Evolutionary conservation across 2,888 invertebrate genomes (phyloP).

Genomic region (Hyposoter dolosus): DNA sequence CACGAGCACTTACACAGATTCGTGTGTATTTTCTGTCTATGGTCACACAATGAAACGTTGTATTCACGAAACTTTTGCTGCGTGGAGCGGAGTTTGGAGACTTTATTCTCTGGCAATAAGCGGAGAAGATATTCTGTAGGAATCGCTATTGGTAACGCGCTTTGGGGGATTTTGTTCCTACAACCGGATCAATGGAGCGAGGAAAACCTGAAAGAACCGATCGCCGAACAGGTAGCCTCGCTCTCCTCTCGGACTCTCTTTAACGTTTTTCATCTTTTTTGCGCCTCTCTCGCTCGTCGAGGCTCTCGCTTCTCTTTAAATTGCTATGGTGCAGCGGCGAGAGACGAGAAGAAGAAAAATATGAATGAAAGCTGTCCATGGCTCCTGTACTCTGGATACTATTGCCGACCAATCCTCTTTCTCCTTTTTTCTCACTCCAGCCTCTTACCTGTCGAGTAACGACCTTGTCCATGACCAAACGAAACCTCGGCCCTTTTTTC

Average conservation of each 20-base stretch:
- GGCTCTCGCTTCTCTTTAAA: constrained; percentile 22
- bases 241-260: constrained; percentile 18
- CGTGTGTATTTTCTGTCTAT: neutral
- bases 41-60: constrained; percentile 13
- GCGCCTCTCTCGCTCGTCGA: neutral
- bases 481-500: constrained; percentile 68
- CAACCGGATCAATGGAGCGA: constrained; percentile 70
- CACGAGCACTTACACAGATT: neutral
- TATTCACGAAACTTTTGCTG: constrained; percentile 22
- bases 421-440: constrained; percentile 25
- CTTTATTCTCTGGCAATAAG: constrained; percentile 43
- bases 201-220: constrained; percentile 67
- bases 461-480: constrained; percentile 74
- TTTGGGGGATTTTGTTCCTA: constrained; percentile 19
- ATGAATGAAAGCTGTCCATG: constrained; percentile 71
- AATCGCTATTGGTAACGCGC: neutral
- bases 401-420: constrained; percentile 24
- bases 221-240: constrained; percentile 70
- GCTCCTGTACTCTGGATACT: constrained; percentile 48
- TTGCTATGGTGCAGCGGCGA: constrained; percentile 20
- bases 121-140: neutral
- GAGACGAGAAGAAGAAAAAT: constrained; percentile 69
- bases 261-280: constrained; percentile 12
- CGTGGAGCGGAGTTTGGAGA: neutral
- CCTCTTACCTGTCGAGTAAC: constrained; percentile 74